Evolutionary conservation across 2,113 vertebrate genomes (phyloP), one percentile per base, ranked within the genome.

Genomic region (Hippoglossus stenolepis): DNA sequence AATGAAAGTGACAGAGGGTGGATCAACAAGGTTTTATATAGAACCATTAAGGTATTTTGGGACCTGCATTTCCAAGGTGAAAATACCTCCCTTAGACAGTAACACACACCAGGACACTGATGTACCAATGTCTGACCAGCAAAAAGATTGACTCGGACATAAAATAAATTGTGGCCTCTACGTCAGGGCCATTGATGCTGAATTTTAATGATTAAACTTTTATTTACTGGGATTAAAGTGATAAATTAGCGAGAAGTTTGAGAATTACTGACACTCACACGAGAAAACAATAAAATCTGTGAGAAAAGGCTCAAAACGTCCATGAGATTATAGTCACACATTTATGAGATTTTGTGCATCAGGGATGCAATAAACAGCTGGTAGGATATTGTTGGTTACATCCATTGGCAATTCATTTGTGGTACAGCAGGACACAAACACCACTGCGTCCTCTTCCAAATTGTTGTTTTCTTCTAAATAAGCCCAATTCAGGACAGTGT

Each of bases 21-120:
- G 80, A 87, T 87, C 78, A 87, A 78, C 82, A 83, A 60, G 74
- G 81, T 87, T 86, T 82, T 78, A 77, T 86, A 84, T 85, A 87
- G 84, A 86, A 57, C 20, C 57, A 54, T 65, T 20, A 35, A 80
- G 65, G 73, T 89, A 82, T 88, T 84, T 87, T 51, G 3, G 59
- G 70, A 58, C 45, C 40, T 83, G 54, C 58, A 59, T 83, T 79
- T 82, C 60, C 66, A 85, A 82, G 83, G 77, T 86, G 59, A 67
- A 81, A 80, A 84, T 73, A 72, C 65, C 63, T 74, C 66, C 31
- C 40, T 31, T 14, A 68, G 63, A 66, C 64, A 58, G 14, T 43
- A 35, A 28, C 47, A 47, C 14, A 68, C 74, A 56, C 24, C 5
- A 35, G n/a, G n/a, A 77, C 45, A 73, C 68, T 20, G 51, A 18